Conservation (phyloP, 2,888 invertebrate species). For the Elgonia sp. region DNA sequence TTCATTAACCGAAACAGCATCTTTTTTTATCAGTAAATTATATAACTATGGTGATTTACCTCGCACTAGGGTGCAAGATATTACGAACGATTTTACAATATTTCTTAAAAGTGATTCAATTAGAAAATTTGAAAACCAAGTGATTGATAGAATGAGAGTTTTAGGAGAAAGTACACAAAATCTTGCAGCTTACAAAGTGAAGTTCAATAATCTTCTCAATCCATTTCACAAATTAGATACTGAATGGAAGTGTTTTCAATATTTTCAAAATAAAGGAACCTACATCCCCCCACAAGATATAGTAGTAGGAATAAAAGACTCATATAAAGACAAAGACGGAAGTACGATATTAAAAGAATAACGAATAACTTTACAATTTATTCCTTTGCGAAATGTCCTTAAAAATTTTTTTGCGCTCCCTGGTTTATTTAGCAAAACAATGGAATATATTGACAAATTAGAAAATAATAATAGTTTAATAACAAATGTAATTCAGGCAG, state of each 20-base stretch:
- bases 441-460: background rate
- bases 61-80: background rate
- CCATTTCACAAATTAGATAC: background rate
- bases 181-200: background rate
- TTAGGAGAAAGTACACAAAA: background rate
- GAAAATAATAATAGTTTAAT: background rate
- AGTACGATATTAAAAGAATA: background rate
- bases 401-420: constrained; percentile 8
- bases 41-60: background rate
- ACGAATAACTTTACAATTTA: background rate
- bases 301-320: background rate
- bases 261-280: background rate
- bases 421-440: background rate
- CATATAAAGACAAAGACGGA: background rate
- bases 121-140: background rate
- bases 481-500: background rate
- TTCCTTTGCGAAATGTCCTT: background rate
- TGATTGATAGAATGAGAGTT: background rate
- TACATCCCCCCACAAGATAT: background rate
- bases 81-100: background rate
- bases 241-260: background rate
- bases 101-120: too few relatives aligned
- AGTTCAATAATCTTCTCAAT: background rate
- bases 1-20: background rate
- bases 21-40: background rate